A percentile compares a stretch with the other conserved stretches of the same genome.
Evolutionary conservation across 2,113 vertebrate species (phyloP).

Genomic region (Todiramphus saurophagus): DNA sequence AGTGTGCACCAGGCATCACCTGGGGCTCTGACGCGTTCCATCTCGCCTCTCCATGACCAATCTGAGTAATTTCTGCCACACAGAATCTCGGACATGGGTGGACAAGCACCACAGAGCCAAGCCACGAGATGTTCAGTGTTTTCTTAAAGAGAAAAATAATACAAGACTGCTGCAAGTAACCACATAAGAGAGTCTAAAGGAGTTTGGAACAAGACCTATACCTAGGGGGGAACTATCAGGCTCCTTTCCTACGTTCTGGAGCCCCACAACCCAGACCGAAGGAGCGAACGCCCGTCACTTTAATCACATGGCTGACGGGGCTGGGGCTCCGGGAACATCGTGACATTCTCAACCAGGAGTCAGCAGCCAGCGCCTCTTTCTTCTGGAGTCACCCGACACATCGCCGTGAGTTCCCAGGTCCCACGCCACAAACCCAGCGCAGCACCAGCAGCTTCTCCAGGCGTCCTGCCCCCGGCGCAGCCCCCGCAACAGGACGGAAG

Average conservation of each 20-base stretch:
- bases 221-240: background rate
- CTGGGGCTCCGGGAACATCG: background rate
- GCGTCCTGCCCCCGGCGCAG: background rate
- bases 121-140: background rate
- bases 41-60: background rate
- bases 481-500: background rate
- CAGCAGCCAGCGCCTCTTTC: background rate
- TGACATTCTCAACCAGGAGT: background rate
- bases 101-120: rapidly evolving
- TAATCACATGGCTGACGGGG: background rate
- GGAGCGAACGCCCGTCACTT: background rate
- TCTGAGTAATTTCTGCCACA: background rate
- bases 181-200: background rate
- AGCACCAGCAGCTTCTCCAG: background rate
- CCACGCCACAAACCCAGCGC: background rate
- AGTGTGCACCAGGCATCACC: rapidly evolving
- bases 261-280: background rate
- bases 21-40: background rate
- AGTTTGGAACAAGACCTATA: background rate
- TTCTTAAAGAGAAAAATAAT: background rate
- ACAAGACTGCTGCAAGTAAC: background rate
- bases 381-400: background rate
- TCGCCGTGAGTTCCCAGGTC: background rate
- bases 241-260: background rate
- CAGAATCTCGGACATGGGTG: background rate